Evolutionary conservation across 92 coral and sea anemone species (phyloP), one percentile per base, ranked within the genome.

Genomic region (Porites divaricata): DNA sequence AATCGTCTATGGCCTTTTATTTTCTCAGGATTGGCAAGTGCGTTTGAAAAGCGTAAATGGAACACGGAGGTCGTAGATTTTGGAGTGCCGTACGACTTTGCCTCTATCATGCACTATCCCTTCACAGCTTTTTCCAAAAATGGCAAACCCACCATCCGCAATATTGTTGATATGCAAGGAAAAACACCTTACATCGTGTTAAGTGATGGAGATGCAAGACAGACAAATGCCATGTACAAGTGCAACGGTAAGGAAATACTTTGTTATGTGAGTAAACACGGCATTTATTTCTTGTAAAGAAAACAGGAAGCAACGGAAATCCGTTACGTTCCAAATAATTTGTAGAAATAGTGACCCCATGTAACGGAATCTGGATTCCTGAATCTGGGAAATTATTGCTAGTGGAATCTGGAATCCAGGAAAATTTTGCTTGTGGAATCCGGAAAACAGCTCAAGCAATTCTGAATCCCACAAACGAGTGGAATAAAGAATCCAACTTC

Each of bases 41-140:
- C 93, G 13, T 93, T 93, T 78, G 88, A 84, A 72, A 93, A 90
- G 82, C 86, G 96, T 41, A 88, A 66, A 23, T 72, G 91, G 83
- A 71, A 68, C 61, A 86, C 84, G 6, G 96, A 93, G 22, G 86
- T 88, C 0, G 77, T 88, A 15, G 96, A 93, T 77, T 85, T 73
- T 23, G 94, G 89, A 23, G 85, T 89, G 66, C 85, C 85, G 70
- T 93, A 93, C 72, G 96, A 93, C 81, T 85, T 84, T 67, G 93
- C 94, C 10, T 90, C 92, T 1, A 91, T 91, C 63, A 91, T 91
- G 95, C 95, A 91, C 57, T 91, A 91, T 45, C 95, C 95, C 4
- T 91, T 84, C 74, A 91, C 89, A n/a, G 95, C 95, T 9, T 91
- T 91, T 73, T 88, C 95, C 4, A 85, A 88, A 49, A 82, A 91